Conservation (phyloP, 2,888 invertebrate genomes). For the Scaptomyza cyrtandrae region DNA sequence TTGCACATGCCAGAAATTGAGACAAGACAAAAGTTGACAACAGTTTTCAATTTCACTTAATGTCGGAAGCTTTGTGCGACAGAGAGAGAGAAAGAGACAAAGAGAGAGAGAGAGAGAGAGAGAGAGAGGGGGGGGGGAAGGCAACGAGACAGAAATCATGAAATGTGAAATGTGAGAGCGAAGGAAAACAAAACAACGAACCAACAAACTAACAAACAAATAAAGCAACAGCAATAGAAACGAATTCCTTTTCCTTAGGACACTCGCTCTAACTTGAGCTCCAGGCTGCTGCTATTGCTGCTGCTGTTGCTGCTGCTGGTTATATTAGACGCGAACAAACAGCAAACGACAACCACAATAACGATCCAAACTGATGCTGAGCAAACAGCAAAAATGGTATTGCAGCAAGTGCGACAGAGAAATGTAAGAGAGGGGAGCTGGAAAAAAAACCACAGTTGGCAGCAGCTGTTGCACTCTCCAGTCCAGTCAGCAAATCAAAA, state of each 20-base stretch:
- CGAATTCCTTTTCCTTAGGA: slow-evolving; percentile 22
- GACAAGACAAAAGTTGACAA: slow-evolving; percentile 65
- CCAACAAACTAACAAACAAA: slow-evolving; percentile 42
- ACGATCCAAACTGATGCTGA: slow-evolving; percentile 28
- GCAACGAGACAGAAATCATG: slow-evolving; percentile 46
- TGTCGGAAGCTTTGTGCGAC: slow-evolving; percentile 51
- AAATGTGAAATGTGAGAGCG: slow-evolving; percentile 39
- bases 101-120: slow-evolving; percentile 35
- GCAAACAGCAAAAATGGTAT: slow-evolving; percentile 19
- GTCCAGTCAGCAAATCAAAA: slow-evolving; percentile 71
- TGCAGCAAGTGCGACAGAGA: slow-evolving; percentile 17
- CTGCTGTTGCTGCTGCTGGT: slow-evolving; percentile 32
- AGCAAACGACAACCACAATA: slow-evolving; percentile 22
- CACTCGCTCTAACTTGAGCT: neutral
- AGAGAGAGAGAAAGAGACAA: slow-evolving; percentile 9
- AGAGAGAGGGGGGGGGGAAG: slow-evolving; percentile 7
- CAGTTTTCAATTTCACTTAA: slow-evolving; percentile 77
- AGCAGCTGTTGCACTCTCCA: slow-evolving; percentile 50
- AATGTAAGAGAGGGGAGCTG: neutral
- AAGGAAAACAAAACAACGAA: slow-evolving; percentile 2
- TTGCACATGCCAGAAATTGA: slow-evolving; percentile 73
- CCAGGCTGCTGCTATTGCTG: slow-evolving; percentile 17
- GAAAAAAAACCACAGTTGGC: slow-evolving; percentile 27
- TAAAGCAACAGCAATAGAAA: slow-evolving; percentile 29
- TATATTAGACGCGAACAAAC: slow-evolving; percentile 33